Base-by-base conservation (phyloP, 1,140 invertebrate species). In the Olivierus martensii region DNA sequence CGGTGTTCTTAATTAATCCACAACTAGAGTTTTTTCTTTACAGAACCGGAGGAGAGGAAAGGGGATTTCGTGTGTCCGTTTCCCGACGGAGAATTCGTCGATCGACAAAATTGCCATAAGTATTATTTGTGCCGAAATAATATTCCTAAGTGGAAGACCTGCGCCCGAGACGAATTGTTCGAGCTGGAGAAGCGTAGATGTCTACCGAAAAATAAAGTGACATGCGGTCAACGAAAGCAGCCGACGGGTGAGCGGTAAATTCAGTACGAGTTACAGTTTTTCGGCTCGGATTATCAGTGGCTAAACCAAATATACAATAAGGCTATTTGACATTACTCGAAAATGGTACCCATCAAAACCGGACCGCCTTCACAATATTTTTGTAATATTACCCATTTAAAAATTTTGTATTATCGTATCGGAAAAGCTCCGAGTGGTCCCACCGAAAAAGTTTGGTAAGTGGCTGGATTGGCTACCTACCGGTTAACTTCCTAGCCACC, bases 71-170 rank as follows among this genome's bases (percentile, higher is more conserved):
- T 28, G 35, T 55, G 53, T 10, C 19, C 15, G 6, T 21, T 12
- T 15, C 34, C 34, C 10, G 41, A 55, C 12, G 53, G 53, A 2
- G 38, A 44, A 3, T 55, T 55, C 17, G 38, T 46, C 18, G 46
- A 50, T 28, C 42, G 36, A 2, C 46, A 42, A 14, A 35, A 15
- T 10, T 55, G 53, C 48, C 43, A 34, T 18, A n/a, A 28, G 3
- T 55, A 46, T 35, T 55, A 45, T 14, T n/a, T 46, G 2, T 55
- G 53, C n/a, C 35, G 21, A 15, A 46, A 50, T 41, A 43, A 43
- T 5, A 6, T 34, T 35, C 42, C 48, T 14, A 41, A 28, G 2
- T 35, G 19, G 14, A 55, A 46, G n/a, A 55, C 28, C 11, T 55
- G 53, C 6, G 5, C 19, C 1, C 1, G 12, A n/a, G 43, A 37